Evolutionary conservation across 1,140 invertebrate species (phyloP).

Genomic region (Nasonia vitripennis): DNA sequence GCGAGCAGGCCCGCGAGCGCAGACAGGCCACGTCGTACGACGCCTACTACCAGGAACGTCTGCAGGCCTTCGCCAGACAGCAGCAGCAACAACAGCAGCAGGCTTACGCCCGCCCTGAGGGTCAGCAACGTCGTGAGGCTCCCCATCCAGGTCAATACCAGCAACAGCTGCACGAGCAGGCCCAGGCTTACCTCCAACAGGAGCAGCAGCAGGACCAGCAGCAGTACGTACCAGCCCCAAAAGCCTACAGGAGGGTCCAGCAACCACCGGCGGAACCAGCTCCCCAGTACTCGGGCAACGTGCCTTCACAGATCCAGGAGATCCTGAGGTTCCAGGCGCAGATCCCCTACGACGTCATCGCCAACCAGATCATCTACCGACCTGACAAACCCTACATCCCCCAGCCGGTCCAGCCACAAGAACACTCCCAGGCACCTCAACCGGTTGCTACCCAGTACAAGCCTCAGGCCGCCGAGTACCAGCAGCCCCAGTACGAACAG

Average conservation of each 20-base stretch:
- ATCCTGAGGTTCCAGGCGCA: constrained; percentile 68
- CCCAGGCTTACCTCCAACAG: constrained; percentile 3
- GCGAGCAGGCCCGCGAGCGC: constrained; percentile 10
- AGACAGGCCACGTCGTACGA: neutral
- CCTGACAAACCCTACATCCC: constrained; percentile 69
- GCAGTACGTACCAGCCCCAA: constrained; percentile 53
- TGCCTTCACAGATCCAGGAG: constrained; percentile 64
- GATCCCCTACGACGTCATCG: constrained; percentile 70
- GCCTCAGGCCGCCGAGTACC: constrained; percentile 46
- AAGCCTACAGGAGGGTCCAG: constrained; percentile 59
- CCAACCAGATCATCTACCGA: constrained; percentile 66
- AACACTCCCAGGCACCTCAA: neutral
- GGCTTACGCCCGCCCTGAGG: neutral
- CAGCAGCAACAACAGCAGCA: neutral
- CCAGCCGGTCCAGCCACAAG: constrained; percentile 59
- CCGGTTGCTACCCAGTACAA: constrained; percentile 46
- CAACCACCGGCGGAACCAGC: constrained; percentile 59
- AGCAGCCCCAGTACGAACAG: constrained; percentile 40
- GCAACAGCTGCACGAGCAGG: neutral
- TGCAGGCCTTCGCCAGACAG: neutral
- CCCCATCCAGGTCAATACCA: neutral
- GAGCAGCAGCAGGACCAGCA: constrained; percentile 4
- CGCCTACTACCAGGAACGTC: neutral
- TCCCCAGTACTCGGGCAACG: constrained; percentile 69
- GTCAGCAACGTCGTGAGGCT: neutral